Base-by-base conservation (phyloP, 2,888 invertebrate species). In the Pristionchus arcanus region DNA sequence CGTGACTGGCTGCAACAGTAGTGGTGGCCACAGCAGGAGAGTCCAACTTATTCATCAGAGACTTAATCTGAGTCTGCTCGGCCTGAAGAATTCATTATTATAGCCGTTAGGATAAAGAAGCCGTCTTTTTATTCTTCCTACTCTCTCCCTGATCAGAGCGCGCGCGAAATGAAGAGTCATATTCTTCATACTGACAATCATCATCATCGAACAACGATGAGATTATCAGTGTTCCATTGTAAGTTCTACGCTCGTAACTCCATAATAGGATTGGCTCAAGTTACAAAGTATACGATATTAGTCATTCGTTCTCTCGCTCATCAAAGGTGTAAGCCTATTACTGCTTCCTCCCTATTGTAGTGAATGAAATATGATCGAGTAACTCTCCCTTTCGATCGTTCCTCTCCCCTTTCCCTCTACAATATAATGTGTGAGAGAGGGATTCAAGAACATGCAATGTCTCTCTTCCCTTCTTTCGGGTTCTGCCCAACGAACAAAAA, bases 401-500 rank as follows among this genome's bases (percentile, higher is more conserved):
- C 34, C 71, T 71, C 81, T 16, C 81, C n/a, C 11, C 42, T 31
- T 31, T 42, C 74, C 37, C 34, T 77, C 74, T 42, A 77, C 68
- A 68, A 68, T 68, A 68, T 68, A 68, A 28, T 34, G 28, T 37
- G 74, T 74, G 42, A 7, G 42, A 3, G 31, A n/a, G 28, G n/a
- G 74, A 74, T 74, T 74, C 74, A 74, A 74, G 74, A 74, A 74
- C 37, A 37, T 68, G 68, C 68, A 68, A 34, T 68, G 68, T 68
- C 74, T 71, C 71, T 77, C 31, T 68, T 74, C 81, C 31, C 49
- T n/a, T 81, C 81, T 81, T 74, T 53, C 81, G 81, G 28, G 81
- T 81, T 81, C 81, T 81, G 81, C 81, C 81, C 28, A 42, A 28
- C n/a, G 49, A 81, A 81, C n/a, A 81, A 53, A 81, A 53, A 81